A percentile compares a stretch with the other conserved stretches of the same genome.
phyloP scores from a whole-genome alignment of 2,888 invertebrate species.

The Lasioglossum morio region DNA sequence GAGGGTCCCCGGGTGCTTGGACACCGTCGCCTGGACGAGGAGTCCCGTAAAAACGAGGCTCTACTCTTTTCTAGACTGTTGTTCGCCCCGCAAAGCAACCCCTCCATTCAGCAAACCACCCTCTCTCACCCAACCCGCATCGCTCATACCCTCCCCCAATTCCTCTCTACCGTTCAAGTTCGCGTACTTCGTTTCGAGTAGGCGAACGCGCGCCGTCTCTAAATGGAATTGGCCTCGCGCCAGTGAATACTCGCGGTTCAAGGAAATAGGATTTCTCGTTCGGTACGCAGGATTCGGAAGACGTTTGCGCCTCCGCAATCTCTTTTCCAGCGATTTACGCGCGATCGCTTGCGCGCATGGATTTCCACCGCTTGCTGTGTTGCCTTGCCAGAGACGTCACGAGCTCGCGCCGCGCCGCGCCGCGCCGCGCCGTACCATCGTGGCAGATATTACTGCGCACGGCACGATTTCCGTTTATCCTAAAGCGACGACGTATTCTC shows the following conservation, averaged over 20 bases:
- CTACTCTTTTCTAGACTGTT: conserved; percentile 17
- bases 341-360: conserved; percentile 41
- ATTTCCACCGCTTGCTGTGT: conserved; percentile 1
- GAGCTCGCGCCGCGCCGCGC: neutral
- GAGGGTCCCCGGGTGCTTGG: conserved; percentile 17
- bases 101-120: neutral
- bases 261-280: conserved; percentile 69
- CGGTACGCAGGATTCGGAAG: conserved; percentile 57
- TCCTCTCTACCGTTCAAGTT: neutral
- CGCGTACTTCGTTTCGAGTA: conserved; percentile 49
- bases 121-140: neutral
- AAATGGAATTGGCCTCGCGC: conserved; percentile 71
- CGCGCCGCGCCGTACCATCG: neutral
- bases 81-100: neutral
- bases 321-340: conserved; percentile 44
- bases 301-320: conserved; percentile 48
- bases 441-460: conserved; percentile 20
- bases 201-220: conserved; percentile 52
- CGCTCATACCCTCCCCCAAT: neutral
- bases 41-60: conserved; percentile 48
- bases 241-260: conserved; percentile 65
- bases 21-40: conserved; percentile 46
- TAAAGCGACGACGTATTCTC: neutral
- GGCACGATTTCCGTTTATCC: conserved; percentile 16
- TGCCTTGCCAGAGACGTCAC: conserved; percentile 15